Conservation (phyloP, 2,888 invertebrate genomes). For the Pherbina coryleti region DNA sequence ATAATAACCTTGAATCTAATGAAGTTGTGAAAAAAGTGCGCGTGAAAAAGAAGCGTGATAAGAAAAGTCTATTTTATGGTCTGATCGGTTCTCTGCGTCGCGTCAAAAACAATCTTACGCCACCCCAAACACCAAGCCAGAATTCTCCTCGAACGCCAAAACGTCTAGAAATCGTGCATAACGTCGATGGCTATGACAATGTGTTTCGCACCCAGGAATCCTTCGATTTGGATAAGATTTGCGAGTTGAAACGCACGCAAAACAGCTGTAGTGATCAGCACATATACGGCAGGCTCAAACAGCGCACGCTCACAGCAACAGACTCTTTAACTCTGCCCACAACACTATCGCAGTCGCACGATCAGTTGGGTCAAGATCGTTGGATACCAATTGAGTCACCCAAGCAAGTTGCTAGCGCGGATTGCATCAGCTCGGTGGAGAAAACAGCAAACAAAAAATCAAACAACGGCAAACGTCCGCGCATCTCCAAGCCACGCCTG, state of each 20-base stretch:
- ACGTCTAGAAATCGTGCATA: conserved; percentile 64
- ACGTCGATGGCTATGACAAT: conserved; percentile 63
- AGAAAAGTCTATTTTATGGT: conserved; percentile 52
- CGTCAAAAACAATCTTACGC: conserved; percentile 36
- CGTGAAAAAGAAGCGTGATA: conserved; percentile 41
- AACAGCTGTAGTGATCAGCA: conserved; percentile 65
- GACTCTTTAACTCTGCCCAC: conserved; percentile 1
- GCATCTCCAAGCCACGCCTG: conserved; percentile 53
- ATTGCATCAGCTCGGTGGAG: neutral
- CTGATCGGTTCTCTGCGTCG: conserved; percentile 61
- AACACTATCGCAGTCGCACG: conserved; percentile 30
- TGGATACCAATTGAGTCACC: neutral
- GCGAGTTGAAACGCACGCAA: conserved; percentile 61
- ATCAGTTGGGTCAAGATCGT: conserved; percentile 3
- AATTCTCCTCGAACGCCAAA: conserved; percentile 31
- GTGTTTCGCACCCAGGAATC: conserved; percentile 66
- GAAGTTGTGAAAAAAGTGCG: conserved; percentile 20
- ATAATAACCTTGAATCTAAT: neutral
- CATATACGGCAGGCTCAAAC: conserved; percentile 62
- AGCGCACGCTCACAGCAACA: conserved; percentile 25
- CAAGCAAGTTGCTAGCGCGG: conserved; percentile 41
- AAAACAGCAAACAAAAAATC: neutral
- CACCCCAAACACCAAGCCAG: conserved; percentile 42
- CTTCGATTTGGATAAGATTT: conserved; percentile 66
- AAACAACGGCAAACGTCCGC: conserved; percentile 41